Evolutionary conservation across 2,113 vertebrate species (phyloP), one percentile per base, ranked within the genome.

Genomic region (Carlito syrichta): DNA sequence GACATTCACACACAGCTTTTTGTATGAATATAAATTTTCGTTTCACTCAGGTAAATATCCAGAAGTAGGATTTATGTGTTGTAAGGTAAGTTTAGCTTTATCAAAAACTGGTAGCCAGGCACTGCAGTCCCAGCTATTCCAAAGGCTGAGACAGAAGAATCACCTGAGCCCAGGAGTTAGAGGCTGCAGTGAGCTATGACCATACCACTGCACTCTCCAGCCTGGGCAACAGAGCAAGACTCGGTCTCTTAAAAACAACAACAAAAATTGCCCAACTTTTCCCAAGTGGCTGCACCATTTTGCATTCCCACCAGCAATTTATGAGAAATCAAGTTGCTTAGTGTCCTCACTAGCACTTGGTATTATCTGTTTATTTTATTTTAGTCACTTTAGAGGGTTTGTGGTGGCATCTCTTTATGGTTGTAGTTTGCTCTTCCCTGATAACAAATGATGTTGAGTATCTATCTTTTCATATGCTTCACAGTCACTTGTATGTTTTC

Each of bases 1-100:
- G 91, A 78, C 25, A 82, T 79, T 94, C 19, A 27, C 27, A 93
- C 30, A 71, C 22, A 62, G 19, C 73, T 96, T 86, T 96, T 81
- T 89, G 43, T 25, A 13, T 69, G 60, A 68, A 71, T 35, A 16
- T 79, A 71, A 43, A 63, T 86, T 91, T 91, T 93, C 86, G 73
- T 88, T 90, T 94, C 45, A 66, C 71, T 94, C 1, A 0, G n/a
- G 43, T 83, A 73, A 69, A 58, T 78, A 95, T 40, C 35, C 66
- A 73, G 40, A 89, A 84, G 60, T 86, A 71, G 68, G 52, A 52
- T 77, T 45, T 58, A 32, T 89, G 52, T 48, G 40, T 93, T 94
- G 30, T 81, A 20, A 17, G 69, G 60, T 87, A 56, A 89, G 50
- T 84, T 84, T 89, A 68, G 82, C 52, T 94, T 88, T 86, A 73